phyloP scores from a whole-genome alignment of 53 echinoderm and acorn worm genomes.

The Echinometra lucunter region DNA sequence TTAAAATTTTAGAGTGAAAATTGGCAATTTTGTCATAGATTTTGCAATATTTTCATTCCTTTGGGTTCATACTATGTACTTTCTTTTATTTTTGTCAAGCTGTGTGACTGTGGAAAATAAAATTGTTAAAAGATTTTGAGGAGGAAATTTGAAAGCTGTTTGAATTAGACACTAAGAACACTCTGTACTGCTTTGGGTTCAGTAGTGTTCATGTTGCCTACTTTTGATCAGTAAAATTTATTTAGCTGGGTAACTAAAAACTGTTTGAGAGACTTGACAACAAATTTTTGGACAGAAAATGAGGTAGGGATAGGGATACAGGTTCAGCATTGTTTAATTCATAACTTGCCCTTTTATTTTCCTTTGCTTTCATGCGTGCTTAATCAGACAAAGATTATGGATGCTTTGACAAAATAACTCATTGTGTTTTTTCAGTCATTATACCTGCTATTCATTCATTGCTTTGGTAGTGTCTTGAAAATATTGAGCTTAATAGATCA shows the following conservation, averaged over 20 bases:
- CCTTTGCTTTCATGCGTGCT: not conserved
- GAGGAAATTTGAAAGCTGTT: no score
- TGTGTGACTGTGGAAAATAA: no score
- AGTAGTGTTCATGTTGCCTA: not conserved
- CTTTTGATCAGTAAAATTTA: not conserved
- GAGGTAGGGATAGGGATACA: not conserved
- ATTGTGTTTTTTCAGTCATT: not conserved
- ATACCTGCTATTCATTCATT: not conserved
- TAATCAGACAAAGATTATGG: not conserved
- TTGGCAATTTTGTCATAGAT: no score
- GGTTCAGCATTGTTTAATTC: not conserved
- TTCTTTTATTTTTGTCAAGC: no score
- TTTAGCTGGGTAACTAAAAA: not conserved
- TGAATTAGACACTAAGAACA: no score
- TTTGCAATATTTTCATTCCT: no score
- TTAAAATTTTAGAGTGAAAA: no score
- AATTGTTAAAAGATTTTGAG: no score
- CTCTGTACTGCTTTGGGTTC: no score
- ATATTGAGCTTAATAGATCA: not conserved
- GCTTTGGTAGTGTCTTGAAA: not conserved
- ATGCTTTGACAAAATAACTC: not conserved
- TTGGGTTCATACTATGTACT: no score
- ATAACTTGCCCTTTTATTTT: not conserved
- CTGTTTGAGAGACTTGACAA: not conserved
- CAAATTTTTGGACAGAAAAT: not conserved